A percentile compares a stretch with the other conserved stretches of the same genome.
phyloP scores from a whole-genome alignment of 2,797 vertebrate genomes.

The Leucoraja ocellata region DNA sequence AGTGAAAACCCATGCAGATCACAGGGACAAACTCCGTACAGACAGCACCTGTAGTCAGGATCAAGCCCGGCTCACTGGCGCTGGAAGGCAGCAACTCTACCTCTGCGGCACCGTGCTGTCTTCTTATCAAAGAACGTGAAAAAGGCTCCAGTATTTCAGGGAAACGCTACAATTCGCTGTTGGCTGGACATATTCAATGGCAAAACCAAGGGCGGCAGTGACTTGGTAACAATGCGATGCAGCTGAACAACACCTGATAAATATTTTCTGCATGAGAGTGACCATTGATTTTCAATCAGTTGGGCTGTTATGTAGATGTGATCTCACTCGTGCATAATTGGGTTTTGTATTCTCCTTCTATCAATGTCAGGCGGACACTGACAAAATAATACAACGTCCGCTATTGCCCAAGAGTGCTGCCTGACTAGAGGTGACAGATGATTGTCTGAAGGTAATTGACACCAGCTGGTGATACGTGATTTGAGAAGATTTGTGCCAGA shows the following conservation, averaged over 20 bases:
- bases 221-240: neutral
- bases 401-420: neutral
- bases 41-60: no score
- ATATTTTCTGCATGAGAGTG: neutral
- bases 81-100: no score
- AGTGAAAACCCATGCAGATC: no score
- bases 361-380: neutral
- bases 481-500: neutral
- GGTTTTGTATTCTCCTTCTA: neutral
- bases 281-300: constrained; percentile 3
- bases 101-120: no score
- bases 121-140: no score
- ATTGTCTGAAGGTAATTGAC: neutral
- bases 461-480: neutral
- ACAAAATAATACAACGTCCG: neutral
- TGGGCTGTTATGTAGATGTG: neutral
- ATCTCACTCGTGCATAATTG: neutral
- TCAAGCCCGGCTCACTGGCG: no score
- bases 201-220: no score
- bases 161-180: neutral
- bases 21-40: no score
- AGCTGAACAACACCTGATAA: no score
- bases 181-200: neutral
- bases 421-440: neutral
- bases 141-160: neutral